These are phyloP conservation scores for Rhineura floridana DNA, from an alignment of 2,113 vertebrate species.

Conservation along the genomic window DNA sequence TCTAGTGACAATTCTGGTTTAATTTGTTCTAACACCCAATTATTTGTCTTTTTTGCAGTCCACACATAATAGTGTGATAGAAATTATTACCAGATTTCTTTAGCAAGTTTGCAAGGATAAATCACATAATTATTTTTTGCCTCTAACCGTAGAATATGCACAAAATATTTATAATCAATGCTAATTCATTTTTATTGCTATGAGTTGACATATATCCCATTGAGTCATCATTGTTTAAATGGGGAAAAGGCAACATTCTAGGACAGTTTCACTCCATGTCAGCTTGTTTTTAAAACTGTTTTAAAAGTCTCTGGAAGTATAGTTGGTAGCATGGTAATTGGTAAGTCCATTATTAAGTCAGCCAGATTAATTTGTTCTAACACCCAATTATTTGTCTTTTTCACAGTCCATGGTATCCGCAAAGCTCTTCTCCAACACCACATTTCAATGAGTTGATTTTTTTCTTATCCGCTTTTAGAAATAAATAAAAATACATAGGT, in stretches of 20 bases:
- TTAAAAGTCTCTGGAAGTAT: too few relatives aligned
- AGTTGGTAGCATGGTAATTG: conserved; percentile 49
- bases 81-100: conserved; percentile 38
- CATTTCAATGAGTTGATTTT: too few relatives aligned
- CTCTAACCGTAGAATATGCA: conserved; percentile 55
- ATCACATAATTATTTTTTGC: conserved; percentile 53
- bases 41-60: too few relatives aligned
- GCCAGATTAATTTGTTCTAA: too few relatives aligned
- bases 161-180: conserved; percentile 59
- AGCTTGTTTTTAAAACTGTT: too few relatives aligned
- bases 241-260: conserved; percentile 53
- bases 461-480: neutral
- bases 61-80: conserved; percentile 8
- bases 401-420: too few relatives aligned
- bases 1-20: too few relatives aligned
- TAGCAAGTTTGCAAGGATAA: conserved; percentile 36
- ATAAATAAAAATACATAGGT: neutral
- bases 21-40: too few relatives aligned
- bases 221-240: conserved; percentile 41
- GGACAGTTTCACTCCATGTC: too few relatives aligned
- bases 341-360: conserved; percentile 46
- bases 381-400: too few relatives aligned
- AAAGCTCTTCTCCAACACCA: too few relatives aligned
- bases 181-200: conserved; percentile 67
- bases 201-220: conserved; percentile 57